These are phyloP conservation scores for Caloenas nicobarica DNA, from an alignment of 2,113 vertebrate species.

Conservation along the genomic window DNA sequence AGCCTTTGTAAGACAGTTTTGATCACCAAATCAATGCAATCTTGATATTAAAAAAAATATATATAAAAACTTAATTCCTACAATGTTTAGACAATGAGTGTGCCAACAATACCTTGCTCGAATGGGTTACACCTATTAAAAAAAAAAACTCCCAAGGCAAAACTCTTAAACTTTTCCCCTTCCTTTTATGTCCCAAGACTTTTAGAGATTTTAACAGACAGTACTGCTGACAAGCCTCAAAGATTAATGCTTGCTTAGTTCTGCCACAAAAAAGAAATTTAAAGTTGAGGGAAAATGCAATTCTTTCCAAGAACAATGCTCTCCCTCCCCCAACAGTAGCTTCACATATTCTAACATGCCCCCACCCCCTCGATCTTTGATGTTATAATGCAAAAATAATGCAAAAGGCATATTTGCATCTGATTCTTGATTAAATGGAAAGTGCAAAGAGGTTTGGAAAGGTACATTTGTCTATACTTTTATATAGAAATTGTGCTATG, in stretches of 20 bases:
- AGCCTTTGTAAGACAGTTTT: neutral
- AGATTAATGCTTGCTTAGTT: neutral
- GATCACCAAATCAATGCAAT: neutral
- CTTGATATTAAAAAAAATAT: neutral
- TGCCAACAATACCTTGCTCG: neutral
- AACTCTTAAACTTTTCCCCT: neutral
- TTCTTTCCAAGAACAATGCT: neutral
- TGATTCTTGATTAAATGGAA: neutral
- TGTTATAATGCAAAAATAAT: neutral
- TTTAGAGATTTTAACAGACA: neutral
- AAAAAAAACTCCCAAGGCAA: neutral
- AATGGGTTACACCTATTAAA: neutral
- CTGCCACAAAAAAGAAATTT: neutral
- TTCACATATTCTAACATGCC: neutral
- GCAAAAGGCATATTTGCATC: neutral
- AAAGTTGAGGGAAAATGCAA: neutral
- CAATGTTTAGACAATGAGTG: neutral
- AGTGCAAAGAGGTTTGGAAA: neutral
- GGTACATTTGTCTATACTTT: neutral
- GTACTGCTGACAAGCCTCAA: neutral
- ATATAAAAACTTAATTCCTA: neutral
- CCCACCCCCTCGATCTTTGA: neutral
- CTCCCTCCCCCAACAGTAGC: neutral
- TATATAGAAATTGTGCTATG: neutral
- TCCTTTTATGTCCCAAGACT: neutral